phyloP scores from a whole-genome alignment of 1,140 invertebrate species.

The Pachypsylla venusta region DNA sequence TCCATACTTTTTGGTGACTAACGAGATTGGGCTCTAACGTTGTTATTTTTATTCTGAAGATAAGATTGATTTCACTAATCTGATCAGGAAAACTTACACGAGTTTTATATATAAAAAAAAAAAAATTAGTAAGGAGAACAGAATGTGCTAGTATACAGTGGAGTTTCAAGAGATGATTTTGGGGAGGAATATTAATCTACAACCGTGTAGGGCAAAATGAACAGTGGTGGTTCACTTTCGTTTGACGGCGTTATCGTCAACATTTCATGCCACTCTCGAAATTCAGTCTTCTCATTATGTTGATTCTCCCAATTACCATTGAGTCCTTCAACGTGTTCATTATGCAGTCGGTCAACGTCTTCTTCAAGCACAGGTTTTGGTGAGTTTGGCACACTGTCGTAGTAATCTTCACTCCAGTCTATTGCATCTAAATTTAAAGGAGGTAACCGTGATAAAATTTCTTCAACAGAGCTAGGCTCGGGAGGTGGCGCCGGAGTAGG shows the following conservation, averaged over 20 bases:
- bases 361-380: conserved; percentile 26
- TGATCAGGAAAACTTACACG: too few species aligned
- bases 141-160: too few species aligned
- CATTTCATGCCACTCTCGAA: conserved; percentile 72
- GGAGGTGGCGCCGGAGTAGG: conserved; percentile 12
- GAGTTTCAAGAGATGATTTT: background rate
- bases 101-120: too few species aligned
- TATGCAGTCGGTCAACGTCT: conserved; percentile 33
- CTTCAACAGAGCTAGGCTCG: conserved; percentile 30
- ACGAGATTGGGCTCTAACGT: too few species aligned
- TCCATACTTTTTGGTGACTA: too few species aligned
- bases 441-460: conserved; percentile 43
- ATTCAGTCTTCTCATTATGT: conserved; percentile 27
- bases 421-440: conserved; percentile 42
- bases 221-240: conserved; percentile 45
- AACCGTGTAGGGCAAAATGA: conserved; percentile 83
- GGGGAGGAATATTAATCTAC: conserved; percentile 54
- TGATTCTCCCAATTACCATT: conserved; percentile 42
- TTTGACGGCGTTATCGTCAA: conserved; percentile 47
- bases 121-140: too few species aligned
- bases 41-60: too few species aligned
- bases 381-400: conserved; percentile 24
- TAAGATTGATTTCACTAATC: too few species aligned
- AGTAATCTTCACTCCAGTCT: conserved; percentile 32
- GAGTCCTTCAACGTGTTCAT: conserved; percentile 35